Evolutionary conservation across 2,797 vertebrate species (phyloP).

Genomic region (Nyctalus aviator): DNA sequence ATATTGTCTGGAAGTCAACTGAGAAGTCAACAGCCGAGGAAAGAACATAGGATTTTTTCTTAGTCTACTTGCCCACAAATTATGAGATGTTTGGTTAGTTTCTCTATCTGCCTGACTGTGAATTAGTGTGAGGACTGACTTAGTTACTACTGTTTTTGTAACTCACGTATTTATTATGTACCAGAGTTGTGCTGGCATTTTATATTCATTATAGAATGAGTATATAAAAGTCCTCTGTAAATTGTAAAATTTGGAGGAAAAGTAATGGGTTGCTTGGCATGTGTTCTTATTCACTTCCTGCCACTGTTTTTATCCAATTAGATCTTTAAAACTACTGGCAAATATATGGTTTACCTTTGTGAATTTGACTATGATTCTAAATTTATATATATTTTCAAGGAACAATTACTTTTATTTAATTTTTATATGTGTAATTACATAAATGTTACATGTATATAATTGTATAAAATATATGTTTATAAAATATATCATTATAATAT

Average conservation of each 20-base stretch:
- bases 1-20: neutral
- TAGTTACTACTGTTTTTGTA: slow-evolving; percentile 16
- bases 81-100: slow-evolving; percentile 52
- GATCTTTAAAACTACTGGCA: slow-evolving; percentile 55
- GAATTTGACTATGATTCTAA: slow-evolving; percentile 40
- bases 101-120: slow-evolving; percentile 6
- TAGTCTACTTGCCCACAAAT: slow-evolving; percentile 34
- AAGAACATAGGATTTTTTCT: slow-evolving; percentile 43
- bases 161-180: neutral
- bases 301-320: slow-evolving; percentile 39
- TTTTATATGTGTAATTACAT: neutral
- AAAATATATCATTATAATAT: neutral
- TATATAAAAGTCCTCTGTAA: slow-evolving; percentile 6
- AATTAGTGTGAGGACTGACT: slow-evolving; percentile 39
- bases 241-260: slow-evolving; percentile 46
- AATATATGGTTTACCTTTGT: slow-evolving; percentile 43
- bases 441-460: neutral
- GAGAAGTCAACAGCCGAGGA: neutral
- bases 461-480: neutral
- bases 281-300: slow-evolving; percentile 12
- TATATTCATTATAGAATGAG: neutral
- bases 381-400: slow-evolving; percentile 52
- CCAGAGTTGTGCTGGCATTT: slow-evolving; percentile 19
- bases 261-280: neutral
- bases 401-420: slow-evolving; percentile 41